Evolutionary conservation across 2,113 vertebrate genomes (phyloP), one percentile per base, ranked within the genome.

Genomic region (Austrofundulus limnaeus): DNA sequence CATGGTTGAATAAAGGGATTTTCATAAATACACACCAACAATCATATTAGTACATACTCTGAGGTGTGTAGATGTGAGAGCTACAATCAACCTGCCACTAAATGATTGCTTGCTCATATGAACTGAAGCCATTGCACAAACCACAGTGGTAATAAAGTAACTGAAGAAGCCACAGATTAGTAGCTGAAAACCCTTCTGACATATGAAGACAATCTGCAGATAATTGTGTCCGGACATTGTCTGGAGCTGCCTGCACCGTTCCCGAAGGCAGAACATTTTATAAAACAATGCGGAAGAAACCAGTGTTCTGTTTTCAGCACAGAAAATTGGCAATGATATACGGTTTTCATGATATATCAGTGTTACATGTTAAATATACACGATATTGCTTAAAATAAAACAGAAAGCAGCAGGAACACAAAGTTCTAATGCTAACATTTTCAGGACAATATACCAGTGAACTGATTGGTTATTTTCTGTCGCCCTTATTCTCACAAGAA

Each of bases 51-150:
- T n/a, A n/a, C n/a, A n/a, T 8, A 28, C 25, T 28, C 25, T 4
- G 7, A 28, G n/a, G n/a, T n/a, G 28, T 28, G 28, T 28, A 28
- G 31, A 34, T 34, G 31, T 10, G 31, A 34, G 31, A 34, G 8
- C 31, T 34, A 5, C 31, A 34, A 7, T 34, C 31, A 10, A 34
- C 9, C 31, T 34, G 31, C 14, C 37, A 37, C 52, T 83, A 61
- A 80, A 65, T 69, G 23, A 84, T 34, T 55, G 23, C 20, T 46
- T 3, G 17, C 15, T 5, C 58, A 63, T 66, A 65, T 77, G 71
- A 75, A 73, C 70, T 58, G 28, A 64, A 65, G 45, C 39, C 15
- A 31, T 14, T 61, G n/a, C 24, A 13, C 38, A 54, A 47, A 63
- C 20, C 11, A 64, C 48, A 25, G 34, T 20, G 14, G 31, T 39